A percentile compares a stretch with the other conserved stretches of the same genome.
Conservation (phyloP, 2,888 invertebrate species). For the Stenoptilia bipunctidactyla region DNA sequence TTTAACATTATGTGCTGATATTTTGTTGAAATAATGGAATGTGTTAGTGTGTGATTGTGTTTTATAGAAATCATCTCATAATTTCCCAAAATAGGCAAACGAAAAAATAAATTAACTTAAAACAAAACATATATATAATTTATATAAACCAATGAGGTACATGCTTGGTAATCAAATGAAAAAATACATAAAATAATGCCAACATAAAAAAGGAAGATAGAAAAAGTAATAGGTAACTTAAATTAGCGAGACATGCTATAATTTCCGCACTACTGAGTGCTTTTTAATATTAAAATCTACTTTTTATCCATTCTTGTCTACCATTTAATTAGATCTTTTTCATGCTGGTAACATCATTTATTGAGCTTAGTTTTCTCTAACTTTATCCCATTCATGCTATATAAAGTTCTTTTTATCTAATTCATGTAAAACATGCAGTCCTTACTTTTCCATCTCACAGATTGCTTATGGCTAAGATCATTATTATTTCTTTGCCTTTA, state of each 20-base stretch:
- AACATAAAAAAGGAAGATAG: constrained; percentile 22
- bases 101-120: background rate
- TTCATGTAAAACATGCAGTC: constrained; percentile 48
- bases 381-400: constrained; percentile 17
- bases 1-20: constrained; percentile 16
- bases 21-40: constrained; percentile 13
- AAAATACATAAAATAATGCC: constrained; percentile 10
- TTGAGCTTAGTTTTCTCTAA: constrained; percentile 28
- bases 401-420: constrained; percentile 18
- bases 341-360: constrained; percentile 56
- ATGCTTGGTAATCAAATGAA: background rate
- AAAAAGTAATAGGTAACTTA: constrained; percentile 26
- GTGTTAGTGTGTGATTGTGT: constrained; percentile 40
- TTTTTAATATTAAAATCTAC: constrained; percentile 43
- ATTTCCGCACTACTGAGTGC: constrained; percentile 65
- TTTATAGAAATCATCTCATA: constrained; percentile 18
- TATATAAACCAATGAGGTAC: background rate
- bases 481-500: no score
- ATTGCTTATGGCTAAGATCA: background rate
- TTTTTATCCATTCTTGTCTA: constrained; percentile 39
- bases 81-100: background rate
- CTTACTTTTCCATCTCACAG: background rate
- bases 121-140: background rate
- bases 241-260: constrained; percentile 58
- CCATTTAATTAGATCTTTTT: constrained; percentile 39